phyloP scores from a whole-genome alignment of 1,140 invertebrate genomes.

The Trichomalopsis sarcophagae region DNA sequence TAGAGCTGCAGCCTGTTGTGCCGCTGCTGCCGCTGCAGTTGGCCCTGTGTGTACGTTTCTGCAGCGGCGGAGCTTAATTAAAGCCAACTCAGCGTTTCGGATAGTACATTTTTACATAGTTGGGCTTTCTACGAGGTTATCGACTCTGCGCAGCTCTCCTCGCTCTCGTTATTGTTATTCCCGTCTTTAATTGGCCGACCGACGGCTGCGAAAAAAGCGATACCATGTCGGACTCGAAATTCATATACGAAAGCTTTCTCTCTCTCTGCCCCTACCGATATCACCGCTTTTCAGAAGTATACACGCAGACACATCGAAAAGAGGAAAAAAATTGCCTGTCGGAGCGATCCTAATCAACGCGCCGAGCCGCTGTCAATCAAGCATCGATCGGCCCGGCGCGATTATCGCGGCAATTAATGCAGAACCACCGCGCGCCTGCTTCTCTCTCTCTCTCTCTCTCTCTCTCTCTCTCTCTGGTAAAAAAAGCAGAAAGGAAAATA shows the following conservation, averaged over 20 bases:
- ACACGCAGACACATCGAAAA: background rate
- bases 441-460: too few species aligned
- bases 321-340: constrained; percentile 6
- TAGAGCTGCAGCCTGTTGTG: background rate
- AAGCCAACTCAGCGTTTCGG: constrained; percentile 10
- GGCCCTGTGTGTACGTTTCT: too few species aligned
- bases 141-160: background rate
- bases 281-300: background rate
- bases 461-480: background rate
- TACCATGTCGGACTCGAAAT: background rate
- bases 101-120: background rate
- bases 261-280: background rate
- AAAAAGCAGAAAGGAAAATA: background rate
- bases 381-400: background rate
- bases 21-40: too few species aligned
- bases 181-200: background rate
- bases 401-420: constrained; percentile 34
- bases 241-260: background rate
- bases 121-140: background rate
- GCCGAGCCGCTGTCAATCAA: constrained; percentile 8
- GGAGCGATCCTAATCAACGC: constrained; percentile 29
- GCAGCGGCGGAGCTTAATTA: constrained; percentile 9
- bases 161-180: background rate
- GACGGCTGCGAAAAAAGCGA: background rate
- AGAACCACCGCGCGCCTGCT: background rate